phyloP scores from a whole-genome alignment of 2,888 invertebrate species.

The Hoplodrina blanda region DNA sequence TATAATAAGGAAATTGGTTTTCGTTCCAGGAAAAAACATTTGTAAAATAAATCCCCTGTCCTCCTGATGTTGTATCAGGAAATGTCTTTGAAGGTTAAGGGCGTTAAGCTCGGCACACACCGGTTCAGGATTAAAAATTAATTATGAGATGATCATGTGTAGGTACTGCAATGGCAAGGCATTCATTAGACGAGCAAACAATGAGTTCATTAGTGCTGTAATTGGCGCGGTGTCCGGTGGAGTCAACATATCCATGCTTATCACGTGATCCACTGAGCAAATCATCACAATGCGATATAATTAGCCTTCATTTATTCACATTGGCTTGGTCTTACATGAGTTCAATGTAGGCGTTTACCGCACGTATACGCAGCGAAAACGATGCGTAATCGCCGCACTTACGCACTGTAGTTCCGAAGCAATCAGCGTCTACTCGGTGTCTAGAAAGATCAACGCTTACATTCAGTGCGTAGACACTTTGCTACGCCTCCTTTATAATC shows the following conservation, averaged over 20 bases:
- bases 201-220: conserved; percentile 89
- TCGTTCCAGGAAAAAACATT: conserved; percentile 29
- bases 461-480: background rate
- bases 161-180: conserved; percentile 66
- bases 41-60: conserved; percentile 25
- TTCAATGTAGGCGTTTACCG: background rate
- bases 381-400: background rate
- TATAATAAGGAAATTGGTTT: conserved; percentile 44
- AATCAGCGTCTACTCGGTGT: background rate
- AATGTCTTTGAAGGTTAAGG: conserved; percentile 29
- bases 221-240: conserved; percentile 80
- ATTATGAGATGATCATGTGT: conserved; percentile 70
- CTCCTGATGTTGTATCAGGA: conserved; percentile 14
- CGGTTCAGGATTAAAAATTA: conserved; percentile 48
- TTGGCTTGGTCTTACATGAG: background rate
- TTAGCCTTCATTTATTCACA: conserved; percentile 47
- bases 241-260: conserved; percentile 60
- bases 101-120: conserved; percentile 33
- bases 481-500: conserved; percentile 42
- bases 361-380: background rate
- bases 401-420: background rate
- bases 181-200: conserved; percentile 89
- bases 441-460: background rate
- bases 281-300: conserved; percentile 53
- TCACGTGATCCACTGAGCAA: conserved; percentile 52